Evolutionary conservation across 2,797 vertebrate species (phyloP).

Genomic region (Pteronotus mesoamericanus): DNA sequence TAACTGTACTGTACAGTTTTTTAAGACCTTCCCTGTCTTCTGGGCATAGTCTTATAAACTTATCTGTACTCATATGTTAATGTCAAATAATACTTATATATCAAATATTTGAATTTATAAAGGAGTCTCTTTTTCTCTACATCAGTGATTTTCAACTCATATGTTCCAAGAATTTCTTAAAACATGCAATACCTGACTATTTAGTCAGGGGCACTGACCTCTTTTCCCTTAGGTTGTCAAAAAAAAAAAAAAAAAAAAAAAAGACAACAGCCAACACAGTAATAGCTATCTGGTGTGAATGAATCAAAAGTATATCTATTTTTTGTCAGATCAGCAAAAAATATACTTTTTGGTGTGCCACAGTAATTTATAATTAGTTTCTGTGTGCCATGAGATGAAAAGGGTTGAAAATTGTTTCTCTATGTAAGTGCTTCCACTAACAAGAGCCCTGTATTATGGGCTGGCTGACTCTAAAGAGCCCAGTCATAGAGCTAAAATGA

Average conservation of each 20-base stretch:
- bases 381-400: neutral
- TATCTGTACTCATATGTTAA: neutral
- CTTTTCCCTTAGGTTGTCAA: neutral
- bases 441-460: neutral
- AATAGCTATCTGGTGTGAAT: neutral
- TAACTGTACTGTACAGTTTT: neutral
- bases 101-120: neutral
- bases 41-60: neutral
- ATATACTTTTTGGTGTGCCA: neutral
- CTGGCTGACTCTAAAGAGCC: neutral
- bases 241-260: neutral
- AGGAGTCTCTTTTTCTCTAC: neutral
- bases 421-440: neutral
- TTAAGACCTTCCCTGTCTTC: neutral
- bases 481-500: neutral
- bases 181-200: neutral
- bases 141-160: neutral
- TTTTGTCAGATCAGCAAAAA: neutral
- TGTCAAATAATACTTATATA: neutral
- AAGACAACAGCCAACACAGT: neutral
- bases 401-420: neutral
- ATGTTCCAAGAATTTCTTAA: neutral
- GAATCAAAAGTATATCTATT: neutral
- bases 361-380: neutral
- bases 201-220: neutral